Evolutionary conservation across 2,888 invertebrate species (phyloP).

Genomic region (Aphodius granarius): DNA sequence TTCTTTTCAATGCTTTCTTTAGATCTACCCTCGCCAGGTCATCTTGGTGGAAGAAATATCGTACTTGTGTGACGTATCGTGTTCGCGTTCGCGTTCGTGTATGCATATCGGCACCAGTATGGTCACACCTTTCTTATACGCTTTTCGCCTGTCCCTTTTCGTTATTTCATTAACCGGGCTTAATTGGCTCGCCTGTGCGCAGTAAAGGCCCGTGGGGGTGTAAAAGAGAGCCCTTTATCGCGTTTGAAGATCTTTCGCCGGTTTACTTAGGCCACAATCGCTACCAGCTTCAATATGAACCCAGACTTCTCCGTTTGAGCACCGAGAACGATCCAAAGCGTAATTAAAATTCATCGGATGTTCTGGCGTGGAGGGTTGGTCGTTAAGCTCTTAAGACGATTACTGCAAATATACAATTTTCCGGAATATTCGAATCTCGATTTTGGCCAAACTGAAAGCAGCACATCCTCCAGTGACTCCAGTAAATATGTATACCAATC

Average conservation of each 20-base stretch:
- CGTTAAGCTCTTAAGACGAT: not conserved
- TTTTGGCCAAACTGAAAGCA: too few species aligned
- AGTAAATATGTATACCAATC: too few species aligned
- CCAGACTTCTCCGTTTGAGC: not conserved
- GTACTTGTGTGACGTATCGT: too few species aligned
- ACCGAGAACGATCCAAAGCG: not conserved
- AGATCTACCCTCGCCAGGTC: too few species aligned
- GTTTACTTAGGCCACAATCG: slow-evolving; percentile 10
- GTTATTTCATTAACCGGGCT: slow-evolving; percentile 13
- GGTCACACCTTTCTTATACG: not conserved
- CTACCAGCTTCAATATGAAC: not conserved
- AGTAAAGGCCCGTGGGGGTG: slow-evolving; percentile 6
- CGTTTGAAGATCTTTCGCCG: slow-evolving; percentile 5
- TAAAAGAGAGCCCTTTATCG: slow-evolving; percentile 10
- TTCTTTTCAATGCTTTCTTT: too few species aligned
- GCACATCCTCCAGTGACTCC: too few species aligned
- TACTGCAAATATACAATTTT: not conserved
- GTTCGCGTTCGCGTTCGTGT: too few species aligned
- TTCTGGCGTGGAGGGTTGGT: not conserved
- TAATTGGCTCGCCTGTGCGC: not conserved
- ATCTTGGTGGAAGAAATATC: too few species aligned
- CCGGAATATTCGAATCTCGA: too few species aligned
- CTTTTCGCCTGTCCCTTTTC: not conserved
- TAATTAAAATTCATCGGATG: slow-evolving; percentile 11
- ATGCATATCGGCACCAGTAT: not conserved